Base-by-base conservation (phyloP, 2,888 invertebrate genomes). In the Ormyrus rosae region DNA sequence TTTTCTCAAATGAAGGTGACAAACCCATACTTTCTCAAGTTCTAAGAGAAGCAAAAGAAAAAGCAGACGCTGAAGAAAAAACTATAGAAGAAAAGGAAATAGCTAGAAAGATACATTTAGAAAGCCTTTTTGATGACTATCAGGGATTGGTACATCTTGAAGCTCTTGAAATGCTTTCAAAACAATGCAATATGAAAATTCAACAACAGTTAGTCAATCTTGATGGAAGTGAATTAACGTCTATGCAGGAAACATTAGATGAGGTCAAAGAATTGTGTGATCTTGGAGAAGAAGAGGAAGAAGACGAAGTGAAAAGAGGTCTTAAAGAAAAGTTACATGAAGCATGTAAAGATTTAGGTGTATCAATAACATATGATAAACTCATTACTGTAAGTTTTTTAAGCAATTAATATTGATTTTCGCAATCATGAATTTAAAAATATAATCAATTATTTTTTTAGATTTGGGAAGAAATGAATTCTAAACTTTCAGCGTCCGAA, bases 61-160 rank as follows among this genome's bases (percentile, higher is more conserved):
- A 92, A 85, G 93, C 95, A 0, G 95, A 95, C 75, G 90, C 91
- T 51, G 93, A 93, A 83, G 93, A 94, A 83, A 92, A 91, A 85
- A 89, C 92, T 13, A 88, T 89, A 68, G 92, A 91, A 80, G 90
- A 92, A 76, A 91, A 91, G 81, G 87, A 92, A 84, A 85, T 88
- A 58, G 90, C 91, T 56, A 91, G 92, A 82, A 92, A 93, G 85
- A 91, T 93, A 6, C 95, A 96, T 85, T 96, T 96, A 89, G 96
- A 96, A 91, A 93, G 94, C 73, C 91, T 97, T 60, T 97, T 97
- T 90, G 97, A 97, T 91, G 96, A 97, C 91, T 95, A 94, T 91
- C 96, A 97, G 92, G 97, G 96, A 10, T 91, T 98, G 74, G 96
- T 97, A 0, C 97, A 98, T 89, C 91, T 97, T 81, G 98, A 98